These are phyloP conservation scores for Emberiza fucata DNA, from an alignment of 2,113 vertebrate species.

Conservation along the genomic window DNA sequence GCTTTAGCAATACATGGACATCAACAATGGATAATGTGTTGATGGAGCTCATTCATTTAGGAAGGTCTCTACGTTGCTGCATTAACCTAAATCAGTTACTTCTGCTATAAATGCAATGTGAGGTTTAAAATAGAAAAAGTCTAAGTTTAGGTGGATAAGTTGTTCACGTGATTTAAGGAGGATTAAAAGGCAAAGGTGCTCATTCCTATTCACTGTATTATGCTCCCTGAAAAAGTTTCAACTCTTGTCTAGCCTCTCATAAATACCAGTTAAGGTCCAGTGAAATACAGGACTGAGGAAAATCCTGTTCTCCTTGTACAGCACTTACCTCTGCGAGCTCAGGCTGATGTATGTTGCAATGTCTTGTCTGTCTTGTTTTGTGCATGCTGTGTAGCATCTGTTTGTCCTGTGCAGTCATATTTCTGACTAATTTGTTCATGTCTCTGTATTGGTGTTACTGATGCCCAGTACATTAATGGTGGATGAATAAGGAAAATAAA, in stretches of 20 bases:
- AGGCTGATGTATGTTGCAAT: not conserved
- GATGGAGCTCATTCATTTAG: not conserved
- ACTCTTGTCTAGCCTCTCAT: not conserved
- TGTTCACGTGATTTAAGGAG: not conserved
- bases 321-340: not conserved
- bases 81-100: not conserved
- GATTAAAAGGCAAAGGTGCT: not conserved
- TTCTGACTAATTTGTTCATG: not conserved
- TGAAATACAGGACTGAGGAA: not conserved
- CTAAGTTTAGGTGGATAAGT: not conserved
- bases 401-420: conserved; percentile 1
- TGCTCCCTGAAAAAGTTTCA: not conserved
- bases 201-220: not conserved
- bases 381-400: not conserved
- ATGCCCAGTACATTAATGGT: not conserved
- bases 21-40: not conserved
- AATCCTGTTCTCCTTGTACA: not conserved
- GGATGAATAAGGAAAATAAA: not conserved
- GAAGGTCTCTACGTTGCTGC: not conserved
- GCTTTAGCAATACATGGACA: not conserved
- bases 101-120: not conserved
- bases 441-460: not conserved
- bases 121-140: not conserved
- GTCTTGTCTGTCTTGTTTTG: conserved; percentile 4
- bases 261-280: not conserved